phyloP scores from a whole-genome alignment of 2,113 vertebrate genomes.

The Urocolius indicus region DNA sequence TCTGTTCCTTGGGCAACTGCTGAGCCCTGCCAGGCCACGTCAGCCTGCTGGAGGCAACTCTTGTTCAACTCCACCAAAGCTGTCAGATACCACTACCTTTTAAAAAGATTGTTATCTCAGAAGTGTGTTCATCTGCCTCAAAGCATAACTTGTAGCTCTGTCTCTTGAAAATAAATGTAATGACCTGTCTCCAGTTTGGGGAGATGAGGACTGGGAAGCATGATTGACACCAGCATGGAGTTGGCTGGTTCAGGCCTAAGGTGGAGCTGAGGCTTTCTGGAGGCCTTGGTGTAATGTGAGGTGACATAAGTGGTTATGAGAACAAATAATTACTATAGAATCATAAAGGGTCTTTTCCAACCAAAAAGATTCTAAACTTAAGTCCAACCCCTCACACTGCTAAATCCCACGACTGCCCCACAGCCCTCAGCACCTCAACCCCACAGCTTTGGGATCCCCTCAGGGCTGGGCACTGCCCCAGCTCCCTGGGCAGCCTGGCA shows the following conservation, averaged over 20 bases:
- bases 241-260: background rate
- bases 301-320: too few relatives aligned
- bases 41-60: slow-evolving; percentile 12
- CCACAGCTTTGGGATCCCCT: too few relatives aligned
- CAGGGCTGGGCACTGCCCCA: too few relatives aligned
- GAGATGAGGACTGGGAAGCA: background rate
- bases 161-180: background rate
- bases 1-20: background rate
- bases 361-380: too few relatives aligned
- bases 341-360: too few relatives aligned
- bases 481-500: too few relatives aligned
- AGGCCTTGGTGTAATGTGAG: background rate
- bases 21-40: background rate
- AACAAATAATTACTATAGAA: too few relatives aligned
- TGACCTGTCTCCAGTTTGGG: background rate
- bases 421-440: too few relatives aligned
- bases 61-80: background rate
- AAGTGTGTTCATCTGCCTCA: background rate
- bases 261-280: background rate
- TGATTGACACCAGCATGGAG: accelerated
- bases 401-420: too few relatives aligned
- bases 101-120: background rate
- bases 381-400: too few relatives aligned
- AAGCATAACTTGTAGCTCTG: background rate
- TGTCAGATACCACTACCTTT: background rate